Conservation (phyloP, 2,113 vertebrate genomes). For the Lipotes vexillifer region DNA sequence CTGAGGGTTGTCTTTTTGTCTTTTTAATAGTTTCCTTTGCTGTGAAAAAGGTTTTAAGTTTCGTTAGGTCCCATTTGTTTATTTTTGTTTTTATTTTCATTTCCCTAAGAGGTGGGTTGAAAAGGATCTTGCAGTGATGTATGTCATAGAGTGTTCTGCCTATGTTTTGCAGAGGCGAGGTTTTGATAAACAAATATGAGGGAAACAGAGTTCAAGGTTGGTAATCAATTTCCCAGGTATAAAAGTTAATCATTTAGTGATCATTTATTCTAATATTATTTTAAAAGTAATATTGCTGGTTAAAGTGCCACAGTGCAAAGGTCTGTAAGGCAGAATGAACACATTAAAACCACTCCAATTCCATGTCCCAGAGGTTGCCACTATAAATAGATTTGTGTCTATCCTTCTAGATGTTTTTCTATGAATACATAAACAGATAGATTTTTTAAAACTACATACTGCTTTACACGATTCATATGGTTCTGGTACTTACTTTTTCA, state of each 20-base stretch:
- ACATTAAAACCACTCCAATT: slow-evolving; percentile 22
- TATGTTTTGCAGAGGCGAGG: background rate
- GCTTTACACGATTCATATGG: slow-evolving; percentile 39
- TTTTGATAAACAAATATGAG: background rate
- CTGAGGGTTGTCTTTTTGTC: too few relatives aligned
- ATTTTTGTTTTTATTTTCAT: too few relatives aligned
- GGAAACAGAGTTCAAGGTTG: background rate
- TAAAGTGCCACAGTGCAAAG: background rate
- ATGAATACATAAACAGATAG: slow-evolving; percentile 68
- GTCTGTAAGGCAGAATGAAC: background rate
- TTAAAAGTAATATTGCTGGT: background rate
- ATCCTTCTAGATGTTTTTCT: slow-evolving; percentile 59
- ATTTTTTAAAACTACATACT: slow-evolving; percentile 37
- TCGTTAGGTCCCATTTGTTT: too few relatives aligned
- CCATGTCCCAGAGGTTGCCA: background rate
- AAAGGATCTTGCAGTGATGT: too few relatives aligned
- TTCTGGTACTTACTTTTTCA: slow-evolving; percentile 16
- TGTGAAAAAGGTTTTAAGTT: too few relatives aligned
- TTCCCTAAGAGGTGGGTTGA: too few relatives aligned
- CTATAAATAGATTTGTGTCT: slow-evolving; percentile 55
- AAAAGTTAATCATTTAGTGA: background rate
- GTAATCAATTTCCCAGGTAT: background rate
- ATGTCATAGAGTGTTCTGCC: too few relatives aligned
- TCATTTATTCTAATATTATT: background rate
- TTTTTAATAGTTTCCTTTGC: too few relatives aligned